Evolutionary conservation across 2,797 vertebrate genomes (phyloP).

Genomic region (Sciurus carolinensis): DNA sequence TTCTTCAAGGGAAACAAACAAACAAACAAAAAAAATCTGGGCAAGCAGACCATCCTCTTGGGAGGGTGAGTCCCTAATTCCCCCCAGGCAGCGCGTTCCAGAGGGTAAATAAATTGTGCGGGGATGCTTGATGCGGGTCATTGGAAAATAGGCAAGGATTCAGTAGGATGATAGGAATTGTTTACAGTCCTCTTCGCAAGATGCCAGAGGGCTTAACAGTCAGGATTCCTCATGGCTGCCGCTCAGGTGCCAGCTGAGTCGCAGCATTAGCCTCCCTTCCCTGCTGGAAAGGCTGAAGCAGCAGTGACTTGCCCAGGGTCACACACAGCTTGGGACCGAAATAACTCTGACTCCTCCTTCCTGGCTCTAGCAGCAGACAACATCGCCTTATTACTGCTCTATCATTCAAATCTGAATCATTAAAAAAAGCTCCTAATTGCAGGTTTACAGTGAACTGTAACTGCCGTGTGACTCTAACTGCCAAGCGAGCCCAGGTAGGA

Average conservation of each 20-base stretch:
- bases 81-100: constrained; percentile 66
- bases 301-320: constrained; percentile 74
- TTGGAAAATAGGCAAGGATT: not conserved
- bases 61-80: not conserved
- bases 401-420: constrained; percentile 82
- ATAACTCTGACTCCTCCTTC: constrained; percentile 76
- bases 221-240: not conserved
- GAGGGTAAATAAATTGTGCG: not conserved
- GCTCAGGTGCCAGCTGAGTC: not conserved
- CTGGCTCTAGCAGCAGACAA: constrained; percentile 21
- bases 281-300: constrained; percentile 59
- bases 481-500: not conserved
- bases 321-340: constrained; percentile 72
- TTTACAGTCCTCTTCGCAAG: not conserved
- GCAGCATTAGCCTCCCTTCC: not conserved
- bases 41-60: not conserved
- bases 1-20: not conserved
- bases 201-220: constrained; percentile 58
- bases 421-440: constrained; percentile 76
- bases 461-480: constrained; percentile 66
- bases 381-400: constrained; percentile 54
- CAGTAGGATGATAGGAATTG: not conserved
- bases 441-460: constrained; percentile 47
- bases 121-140: not conserved
- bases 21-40: not conserved